Base-by-base conservation (phyloP, 2,888 invertebrate genomes). In the Sturmia bella region DNA sequence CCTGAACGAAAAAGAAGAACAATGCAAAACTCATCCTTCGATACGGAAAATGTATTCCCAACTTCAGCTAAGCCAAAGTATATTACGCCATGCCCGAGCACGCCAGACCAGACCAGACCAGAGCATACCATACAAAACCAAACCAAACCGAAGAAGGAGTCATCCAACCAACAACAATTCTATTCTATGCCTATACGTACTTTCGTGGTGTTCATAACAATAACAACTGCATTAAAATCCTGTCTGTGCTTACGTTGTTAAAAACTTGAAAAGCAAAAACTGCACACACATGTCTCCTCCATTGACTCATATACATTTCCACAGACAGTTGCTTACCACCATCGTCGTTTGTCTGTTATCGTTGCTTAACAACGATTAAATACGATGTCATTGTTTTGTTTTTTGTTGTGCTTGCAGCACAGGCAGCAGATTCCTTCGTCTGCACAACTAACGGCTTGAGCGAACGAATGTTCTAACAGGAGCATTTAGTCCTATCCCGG, bases 401-500 rank as follows among this genome's bases (percentile, higher is more conserved):
- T 32, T 7, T 32, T 32, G 5, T 24, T 56, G 83, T 85, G 37
- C 86, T 85, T 84, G 84, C 82, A 85, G 86, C 86, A 59, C 61
- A 41, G 52, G 41, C 61, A 43, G 41, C 61, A 87, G 79, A 79
- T 73, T 69, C 64, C 80, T 77, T 45, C 24, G 19, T 63, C 68
- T 70, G 64, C 43, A 74, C 66, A 77, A 69, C 79, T 70, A 77
- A 69, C 79, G 63, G 57, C 80, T 80, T 63, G 72, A 68, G 61
- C 64, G 61, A 37, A 5, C 41, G 50, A 73, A 78, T 75, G 61
- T 73, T 76, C 83, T 75, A 73, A 70, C 73, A 66, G 66, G 78
- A 76, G 70, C 64, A 76, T 81, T 89, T 89, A 91, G 91, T 91
- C 91, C 91, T 91, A 90, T 89, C 90, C 90, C 90, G 90, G 90